A percentile compares a stretch with the other conserved stretches of the same genome.
Conservation (phyloP, 2,113 vertebrate genomes). For the Morone chrysops region DNA sequence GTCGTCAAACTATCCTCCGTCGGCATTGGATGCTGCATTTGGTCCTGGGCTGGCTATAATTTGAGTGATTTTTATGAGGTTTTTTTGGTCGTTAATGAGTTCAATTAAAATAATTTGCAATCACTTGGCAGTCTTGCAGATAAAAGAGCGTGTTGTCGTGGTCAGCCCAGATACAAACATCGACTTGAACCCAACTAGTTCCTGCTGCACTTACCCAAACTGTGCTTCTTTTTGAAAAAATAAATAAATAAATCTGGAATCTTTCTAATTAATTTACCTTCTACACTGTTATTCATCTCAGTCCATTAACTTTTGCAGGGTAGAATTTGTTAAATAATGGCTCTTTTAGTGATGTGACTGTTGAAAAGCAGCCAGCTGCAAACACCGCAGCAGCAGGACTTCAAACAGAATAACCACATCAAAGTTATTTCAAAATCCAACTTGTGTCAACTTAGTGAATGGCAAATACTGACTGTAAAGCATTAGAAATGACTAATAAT, state of each 20-base stretch:
- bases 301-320: constrained; percentile 36
- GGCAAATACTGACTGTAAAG: constrained; percentile 13
- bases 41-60: too few relatives aligned
- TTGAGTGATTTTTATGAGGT: not conserved
- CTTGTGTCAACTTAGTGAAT: constrained; percentile 31
- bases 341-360: constrained; percentile 48
- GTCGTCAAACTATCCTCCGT: too few relatives aligned
- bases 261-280: constrained; percentile 42
- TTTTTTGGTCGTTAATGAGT: not conserved
- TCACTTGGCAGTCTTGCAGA: not conserved
- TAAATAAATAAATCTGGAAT: not conserved
- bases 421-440: constrained; percentile 44
- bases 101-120: not conserved
- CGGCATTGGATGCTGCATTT: too few relatives aligned
- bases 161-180: not conserved
- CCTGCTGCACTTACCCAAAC: constrained; percentile 26
- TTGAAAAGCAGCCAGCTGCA: constrained; percentile 42
- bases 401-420: constrained; percentile 55
- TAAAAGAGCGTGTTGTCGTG: constrained; percentile 17
- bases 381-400: constrained; percentile 36
- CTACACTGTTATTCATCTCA: constrained; percentile 51
- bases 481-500: not conserved
- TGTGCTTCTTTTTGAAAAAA: constrained; percentile 29
- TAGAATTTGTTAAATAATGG: constrained; percentile 52
- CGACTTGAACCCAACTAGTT: constrained; percentile 2